Evolutionary conservation across 2,797 vertebrate species (phyloP).

Genomic region (Anabacerthia variegaticeps): DNA sequence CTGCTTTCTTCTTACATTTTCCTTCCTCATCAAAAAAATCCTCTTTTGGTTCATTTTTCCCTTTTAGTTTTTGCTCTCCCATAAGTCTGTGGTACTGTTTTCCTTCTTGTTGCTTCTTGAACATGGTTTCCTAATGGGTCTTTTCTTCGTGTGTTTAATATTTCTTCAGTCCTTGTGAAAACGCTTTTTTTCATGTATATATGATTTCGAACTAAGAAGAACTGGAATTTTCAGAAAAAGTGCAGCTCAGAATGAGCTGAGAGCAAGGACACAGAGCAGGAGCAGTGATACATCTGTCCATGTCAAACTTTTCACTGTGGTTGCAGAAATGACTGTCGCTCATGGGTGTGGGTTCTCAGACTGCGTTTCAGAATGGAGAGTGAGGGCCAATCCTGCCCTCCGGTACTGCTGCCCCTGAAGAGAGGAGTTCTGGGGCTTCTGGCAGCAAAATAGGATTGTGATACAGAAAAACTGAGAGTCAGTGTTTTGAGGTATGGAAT

Average conservation of each 20-base stretch:
- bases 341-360: neutral
- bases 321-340: neutral
- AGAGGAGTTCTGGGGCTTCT: neutral
- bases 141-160: neutral
- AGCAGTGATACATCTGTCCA: neutral
- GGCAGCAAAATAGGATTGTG: neutral
- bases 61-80: neutral
- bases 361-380: neutral
- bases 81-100: neutral
- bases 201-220: neutral
- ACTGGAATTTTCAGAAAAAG: neutral
- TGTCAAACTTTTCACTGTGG: neutral
- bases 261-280: neutral
- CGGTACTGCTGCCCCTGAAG: rapidly evolving
- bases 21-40: neutral
- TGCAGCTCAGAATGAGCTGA: neutral
- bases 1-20: neutral
- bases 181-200: neutral
- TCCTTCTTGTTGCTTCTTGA: neutral
- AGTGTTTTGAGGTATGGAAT: neutral
- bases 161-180: neutral
- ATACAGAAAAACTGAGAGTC: neutral
- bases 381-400: neutral
- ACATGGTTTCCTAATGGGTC: neutral
- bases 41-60: neutral